Evolutionary conservation across 2,113 vertebrate species (phyloP).

Genomic region (Rhinoptilus africanus): DNA sequence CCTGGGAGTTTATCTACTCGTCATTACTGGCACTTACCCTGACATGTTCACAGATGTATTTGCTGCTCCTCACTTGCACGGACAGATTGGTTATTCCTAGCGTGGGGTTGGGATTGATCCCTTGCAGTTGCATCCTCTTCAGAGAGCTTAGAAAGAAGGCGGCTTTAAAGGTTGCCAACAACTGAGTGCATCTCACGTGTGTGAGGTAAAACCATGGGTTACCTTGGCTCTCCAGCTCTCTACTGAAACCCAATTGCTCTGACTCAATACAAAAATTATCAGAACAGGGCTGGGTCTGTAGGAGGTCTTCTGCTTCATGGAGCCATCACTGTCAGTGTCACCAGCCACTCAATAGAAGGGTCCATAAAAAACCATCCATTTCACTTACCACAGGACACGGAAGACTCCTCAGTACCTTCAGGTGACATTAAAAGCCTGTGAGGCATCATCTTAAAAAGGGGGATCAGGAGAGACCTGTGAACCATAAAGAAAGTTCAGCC

Average conservation of each 20-base stretch:
- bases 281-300: background rate
- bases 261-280: background rate
- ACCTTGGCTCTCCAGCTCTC: background rate
- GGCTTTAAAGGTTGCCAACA: rapidly evolving
- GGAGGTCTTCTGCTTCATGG: background rate
- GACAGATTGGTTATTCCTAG: background rate
- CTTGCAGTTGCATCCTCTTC: background rate
- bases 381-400: background rate
- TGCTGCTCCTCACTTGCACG: background rate
- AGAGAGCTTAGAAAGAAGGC: background rate
- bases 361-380: background rate
- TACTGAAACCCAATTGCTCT: background rate
- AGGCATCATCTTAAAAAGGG: background rate
- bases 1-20: background rate
- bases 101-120: background rate
- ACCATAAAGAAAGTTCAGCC: background rate
- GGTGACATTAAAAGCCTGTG: background rate
- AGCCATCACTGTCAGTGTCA: background rate
- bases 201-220: background rate
- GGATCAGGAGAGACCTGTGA: background rate
- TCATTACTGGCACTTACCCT: background rate
- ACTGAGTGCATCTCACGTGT: background rate
- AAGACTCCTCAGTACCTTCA: background rate
- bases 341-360: rapidly evolving
- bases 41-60: background rate